phyloP scores from a whole-genome alignment of 2,113 vertebrate species.

The Sigmodon hispidus region DNA sequence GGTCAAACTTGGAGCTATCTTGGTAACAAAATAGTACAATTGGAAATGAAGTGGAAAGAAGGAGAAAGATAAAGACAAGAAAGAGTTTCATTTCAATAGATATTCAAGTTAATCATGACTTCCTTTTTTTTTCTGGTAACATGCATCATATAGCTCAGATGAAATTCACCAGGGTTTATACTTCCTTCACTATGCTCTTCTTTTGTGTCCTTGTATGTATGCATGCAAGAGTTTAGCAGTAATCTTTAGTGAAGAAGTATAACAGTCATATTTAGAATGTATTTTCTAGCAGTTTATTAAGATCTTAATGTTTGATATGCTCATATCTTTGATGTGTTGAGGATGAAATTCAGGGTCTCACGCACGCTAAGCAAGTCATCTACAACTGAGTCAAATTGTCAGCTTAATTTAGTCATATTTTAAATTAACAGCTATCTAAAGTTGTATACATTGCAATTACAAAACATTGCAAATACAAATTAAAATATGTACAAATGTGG shows the following conservation, averaged over 20 bases:
- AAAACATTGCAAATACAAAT: not conserved
- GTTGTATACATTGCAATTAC: not conserved
- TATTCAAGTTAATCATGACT: constrained; percentile 10
- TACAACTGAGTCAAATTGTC: too few species aligned
- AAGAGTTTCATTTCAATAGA: not conserved
- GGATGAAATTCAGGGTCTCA: too few species aligned
- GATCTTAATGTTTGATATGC: constrained; percentile 26
- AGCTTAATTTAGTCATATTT: not conserved
- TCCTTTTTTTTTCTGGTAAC: not conserved
- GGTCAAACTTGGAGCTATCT: constrained; percentile 76
- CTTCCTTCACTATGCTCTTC: not conserved
- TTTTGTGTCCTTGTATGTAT: not conserved
- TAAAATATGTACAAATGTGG: not conserved
- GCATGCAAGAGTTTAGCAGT: not conserved
- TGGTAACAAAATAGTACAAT: constrained; percentile 43
- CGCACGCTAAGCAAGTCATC: not conserved
- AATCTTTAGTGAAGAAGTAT: not conserved
- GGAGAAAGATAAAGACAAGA: not conserved
- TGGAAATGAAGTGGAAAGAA: not conserved
- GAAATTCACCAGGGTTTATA: not conserved
- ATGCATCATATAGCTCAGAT: not conserved
- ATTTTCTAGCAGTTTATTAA: constrained; percentile 30
- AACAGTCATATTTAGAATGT: not conserved
- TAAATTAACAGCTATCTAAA: not conserved
- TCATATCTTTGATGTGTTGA: not conserved